Evolutionary conservation across 2,113 vertebrate species (phyloP).

Genomic region (Salvelinus sp.): DNA sequence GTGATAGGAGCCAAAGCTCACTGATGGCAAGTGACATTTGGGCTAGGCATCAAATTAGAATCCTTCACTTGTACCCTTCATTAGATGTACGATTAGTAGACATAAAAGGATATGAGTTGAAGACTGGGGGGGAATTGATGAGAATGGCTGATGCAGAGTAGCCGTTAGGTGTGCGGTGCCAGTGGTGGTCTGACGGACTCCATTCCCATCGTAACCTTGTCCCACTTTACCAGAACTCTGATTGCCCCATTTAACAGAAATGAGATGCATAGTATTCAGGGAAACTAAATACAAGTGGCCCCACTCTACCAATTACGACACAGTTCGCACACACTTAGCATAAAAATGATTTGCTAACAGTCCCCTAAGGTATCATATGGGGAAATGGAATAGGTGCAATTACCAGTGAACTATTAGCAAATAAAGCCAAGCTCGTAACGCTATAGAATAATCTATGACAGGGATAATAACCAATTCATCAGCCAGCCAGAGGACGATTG

Average conservation of each 20-base stretch:
- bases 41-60: not conserved
- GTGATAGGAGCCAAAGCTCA: not conserved
- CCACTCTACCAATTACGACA: constrained; percentile 10
- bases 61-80: not conserved
- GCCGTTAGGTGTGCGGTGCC: not conserved
- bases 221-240: constrained; percentile 21
- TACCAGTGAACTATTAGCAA: constrained; percentile 13
- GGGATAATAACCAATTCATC: not conserved
- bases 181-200: constrained; percentile 9
- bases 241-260: constrained; percentile 30
- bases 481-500: not conserved
- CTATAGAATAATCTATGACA: not conserved
- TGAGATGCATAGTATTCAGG: not conserved
- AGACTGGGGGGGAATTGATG: not conserved
- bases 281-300: constrained; percentile 10
- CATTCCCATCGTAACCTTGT: constrained; percentile 17
- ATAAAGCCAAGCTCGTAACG: not conserved
- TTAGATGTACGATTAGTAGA: not conserved
- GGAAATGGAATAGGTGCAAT: constrained; percentile 20
- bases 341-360: constrained; percentile 31
- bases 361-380: constrained; percentile 11
- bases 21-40: not conserved
- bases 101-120: not conserved
- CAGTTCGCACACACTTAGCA: constrained; percentile 6
- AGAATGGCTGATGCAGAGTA: not conserved